Conservation (phyloP, 2,888 invertebrate species). For the Hyalella azteca region DNA sequence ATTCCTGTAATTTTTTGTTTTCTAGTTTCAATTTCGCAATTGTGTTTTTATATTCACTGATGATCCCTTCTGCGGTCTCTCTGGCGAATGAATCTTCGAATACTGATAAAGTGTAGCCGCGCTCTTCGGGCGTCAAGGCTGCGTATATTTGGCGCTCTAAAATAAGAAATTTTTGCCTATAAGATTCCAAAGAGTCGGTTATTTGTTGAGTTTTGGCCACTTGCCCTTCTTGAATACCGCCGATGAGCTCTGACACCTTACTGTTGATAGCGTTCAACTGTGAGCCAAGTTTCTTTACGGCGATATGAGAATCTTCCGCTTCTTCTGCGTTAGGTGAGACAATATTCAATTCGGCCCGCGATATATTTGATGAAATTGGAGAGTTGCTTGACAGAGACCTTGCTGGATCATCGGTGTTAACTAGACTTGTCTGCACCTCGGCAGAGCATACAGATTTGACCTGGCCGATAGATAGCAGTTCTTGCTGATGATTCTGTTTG, state of each 20-base stretch:
- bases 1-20: neutral
- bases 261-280: neutral
- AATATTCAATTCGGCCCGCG: neutral
- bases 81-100: neutral
- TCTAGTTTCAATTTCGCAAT: neutral
- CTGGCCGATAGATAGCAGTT: neutral
- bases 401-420: neutral
- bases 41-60: conserved; percentile 13
- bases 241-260: neutral
- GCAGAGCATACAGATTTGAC: too few species aligned
- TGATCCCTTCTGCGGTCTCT: conserved; percentile 9
- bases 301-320: neutral
- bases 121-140: neutral
- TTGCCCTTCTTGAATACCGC: conserved; percentile 13
- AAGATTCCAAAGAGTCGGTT: neutral
- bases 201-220: conserved; percentile 14
- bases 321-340: neutral
- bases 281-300: conserved; percentile 15
- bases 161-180: neutral
- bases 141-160: neutral
- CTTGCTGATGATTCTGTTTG: neutral
- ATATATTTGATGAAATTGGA: neutral
- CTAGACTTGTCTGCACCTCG: neutral
- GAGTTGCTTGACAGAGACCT: neutral
- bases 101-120: neutral